These are phyloP conservation scores for Acleris laterana DNA, from an alignment of 2,888 invertebrate species.

Conservation along the genomic window DNA sequence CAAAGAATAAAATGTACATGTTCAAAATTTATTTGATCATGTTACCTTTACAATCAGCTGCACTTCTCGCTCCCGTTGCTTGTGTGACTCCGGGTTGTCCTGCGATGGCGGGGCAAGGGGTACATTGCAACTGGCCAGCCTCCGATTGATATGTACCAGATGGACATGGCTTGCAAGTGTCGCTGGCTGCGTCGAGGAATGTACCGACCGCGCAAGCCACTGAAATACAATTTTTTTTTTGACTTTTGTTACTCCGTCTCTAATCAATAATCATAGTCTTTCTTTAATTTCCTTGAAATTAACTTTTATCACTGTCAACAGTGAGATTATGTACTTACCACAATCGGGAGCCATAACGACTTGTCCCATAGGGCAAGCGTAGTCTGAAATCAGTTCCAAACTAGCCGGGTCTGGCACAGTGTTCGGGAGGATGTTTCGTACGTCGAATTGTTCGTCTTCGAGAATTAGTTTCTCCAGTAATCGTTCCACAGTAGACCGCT, in stretches of 20 bases:
- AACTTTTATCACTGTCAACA: neutral
- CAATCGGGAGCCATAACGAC: slow-evolving; percentile 97
- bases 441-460: slow-evolving; percentile 97
- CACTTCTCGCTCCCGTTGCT: slow-evolving; percentile 93
- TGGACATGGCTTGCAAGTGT: slow-evolving; percentile 92
- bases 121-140: slow-evolving; percentile 94
- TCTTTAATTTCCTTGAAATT: neutral
- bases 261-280: too few relatives aligned
- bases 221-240: too few relatives aligned
- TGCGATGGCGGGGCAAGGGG: slow-evolving; percentile 94
- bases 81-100: slow-evolving; percentile 96
- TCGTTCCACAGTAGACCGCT: slow-evolving; percentile 92
- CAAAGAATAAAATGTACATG: too few relatives aligned
- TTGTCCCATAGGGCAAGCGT: slow-evolving; percentile 96
- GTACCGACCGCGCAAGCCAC: slow-evolving; percentile 97
- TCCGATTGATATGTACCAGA: slow-evolving; percentile 97
- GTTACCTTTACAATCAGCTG: slow-evolving; percentile 93
- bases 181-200: slow-evolving; percentile 90
- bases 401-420: slow-evolving; percentile 97
- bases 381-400: slow-evolving; percentile 93
- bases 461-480: slow-evolving; percentile 95
- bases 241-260: too few relatives aligned
- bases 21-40: neutral
- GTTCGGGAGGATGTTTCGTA: slow-evolving; percentile 95
- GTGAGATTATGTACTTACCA: slow-evolving; percentile 83